Base-by-base conservation (phyloP, 2,888 invertebrate genomes). In the Nasonovia ribisnigri region DNA sequence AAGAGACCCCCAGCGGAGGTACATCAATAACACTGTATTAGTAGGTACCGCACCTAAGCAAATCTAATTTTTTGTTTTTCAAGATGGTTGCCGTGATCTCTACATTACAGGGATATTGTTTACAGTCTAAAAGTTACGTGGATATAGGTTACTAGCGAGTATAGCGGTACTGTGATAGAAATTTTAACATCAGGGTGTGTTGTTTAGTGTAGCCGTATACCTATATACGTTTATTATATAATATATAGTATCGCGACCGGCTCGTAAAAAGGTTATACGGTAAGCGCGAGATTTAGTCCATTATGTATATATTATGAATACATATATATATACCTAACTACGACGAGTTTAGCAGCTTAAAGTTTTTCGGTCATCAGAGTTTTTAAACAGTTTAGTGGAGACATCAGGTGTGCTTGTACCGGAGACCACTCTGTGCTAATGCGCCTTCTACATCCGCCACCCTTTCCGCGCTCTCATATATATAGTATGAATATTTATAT, bases 371-470 rank as follows among this genome's bases (percentile, higher is more conserved):
- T 51, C 92, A 67, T 92, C 92, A 48, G 92, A 87, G 92, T 92
- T 92, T 60, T 87, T 92, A 92, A 92, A 88, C 88, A n/a, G 93
- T 89, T 89, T 84, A 84, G n/a, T 89, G 46, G 57, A 24, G 84
- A 86, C 93, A 93, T 90, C 93, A 93, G 93, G 93, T 93, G 93
- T 29, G 57, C 88, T 90, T 86, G 93, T 57, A 86, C 93, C 67
- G 90, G 67, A 92, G 84, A 90, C 89, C 93, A 90, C 93, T 93
- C 90, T 77, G 84, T 42, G 89, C 90, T 93, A 93, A 93, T 93
- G 93, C 84, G 84, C 24, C 48, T 36, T n/a, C 42, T 6, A 20
- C 91, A 42, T 36, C 84, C 43, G 10, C 36, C 54, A 51, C 51
- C 91, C 54, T 6, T 43, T 36, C 51, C 87, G 24, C 42, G 29